Evolutionary conservation across 37 sponge, comb jelly and placozoan species (phyloP), one percentile per base, ranked within the genome.

Genomic region (Beroe forskalii): DNA sequence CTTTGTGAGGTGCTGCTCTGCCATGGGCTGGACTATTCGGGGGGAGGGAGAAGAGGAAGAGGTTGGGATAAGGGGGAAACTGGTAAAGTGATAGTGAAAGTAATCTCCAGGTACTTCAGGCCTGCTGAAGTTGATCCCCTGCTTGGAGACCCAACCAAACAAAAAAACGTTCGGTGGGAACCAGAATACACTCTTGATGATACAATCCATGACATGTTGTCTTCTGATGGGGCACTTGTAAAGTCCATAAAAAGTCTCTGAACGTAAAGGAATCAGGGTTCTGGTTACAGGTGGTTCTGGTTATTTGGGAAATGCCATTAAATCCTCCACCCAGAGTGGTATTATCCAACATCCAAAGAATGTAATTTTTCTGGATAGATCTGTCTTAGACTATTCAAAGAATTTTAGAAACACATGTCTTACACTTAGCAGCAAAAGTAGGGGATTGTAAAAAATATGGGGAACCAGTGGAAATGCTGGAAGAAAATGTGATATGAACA

Each of bases 351-450:
- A 6, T 48, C 55, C 12, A 48, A 48, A 48, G 55, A 48, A 12
- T 48, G 55, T 12, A 48, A 48, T 48, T 12, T 48, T 17, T 12
- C 12, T 17, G 55, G n/a, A n/a, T n/a, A n/a, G n/a, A n/a, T n/a
- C n/a, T n/a, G n/a, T n/a, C n/a, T 48, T 48, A 48, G 55, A 12
- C 55, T 48, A 12, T 48, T 48, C 55, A 48, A 48, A 48, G 55
- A 48, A 12, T 12, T 48, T 6, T 12, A 48, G 12, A 6, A 6
- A 96, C 97, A 0, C 95, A 95, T 62, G 97, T 96, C 35, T 41
- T 95, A 35, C 97, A 96, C 90, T 86, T 95, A 66, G 97, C 97
- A 55, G 97, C 97, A 44, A 95, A 95, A 95, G 97, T 96, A 36
- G 97, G 97, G n/a, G n/a, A n/a, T n/a, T n/a, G n/a, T n/a, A n/a